phyloP scores from a whole-genome alignment of 2,888 invertebrate genomes.

The Fragum fragum region DNA sequence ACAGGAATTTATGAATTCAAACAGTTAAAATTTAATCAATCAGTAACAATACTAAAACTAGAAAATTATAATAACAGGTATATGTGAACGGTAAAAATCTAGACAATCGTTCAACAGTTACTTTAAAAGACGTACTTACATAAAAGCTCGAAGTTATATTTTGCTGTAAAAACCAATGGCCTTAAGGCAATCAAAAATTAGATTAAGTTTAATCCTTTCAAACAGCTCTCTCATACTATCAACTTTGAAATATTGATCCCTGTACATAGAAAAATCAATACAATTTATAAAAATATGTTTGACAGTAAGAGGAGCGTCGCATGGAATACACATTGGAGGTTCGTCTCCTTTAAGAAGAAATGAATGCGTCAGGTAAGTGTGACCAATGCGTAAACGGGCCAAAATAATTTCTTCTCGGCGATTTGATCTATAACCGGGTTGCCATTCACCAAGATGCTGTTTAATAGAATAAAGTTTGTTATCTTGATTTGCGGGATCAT shows the following conservation, averaged over 20 bases:
- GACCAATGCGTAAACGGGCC: too few species aligned
- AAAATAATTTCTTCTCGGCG: neutral
- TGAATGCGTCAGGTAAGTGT: neutral
- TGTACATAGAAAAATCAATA: neutral
- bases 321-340: neutral
- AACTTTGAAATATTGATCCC: neutral
- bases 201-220: neutral
- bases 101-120: too few species aligned
- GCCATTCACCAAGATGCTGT: neutral
- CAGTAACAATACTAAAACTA: too few species aligned
- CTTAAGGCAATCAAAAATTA: neutral
- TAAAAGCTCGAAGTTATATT: too few species aligned
- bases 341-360: neutral
- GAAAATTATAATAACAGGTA: too few species aligned
- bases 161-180: neutral
- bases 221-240: neutral
- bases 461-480: conserved; percentile 14
- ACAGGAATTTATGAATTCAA: too few species aligned
- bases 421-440: too few species aligned
- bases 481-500: neutral
- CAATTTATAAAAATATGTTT: neutral
- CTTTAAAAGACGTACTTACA: too few species aligned
- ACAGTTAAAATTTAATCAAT: too few species aligned
- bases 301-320: neutral
- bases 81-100: too few species aligned